Conservation (phyloP, 2,797 vertebrate genomes). For the Xerus rutilus region DNA sequence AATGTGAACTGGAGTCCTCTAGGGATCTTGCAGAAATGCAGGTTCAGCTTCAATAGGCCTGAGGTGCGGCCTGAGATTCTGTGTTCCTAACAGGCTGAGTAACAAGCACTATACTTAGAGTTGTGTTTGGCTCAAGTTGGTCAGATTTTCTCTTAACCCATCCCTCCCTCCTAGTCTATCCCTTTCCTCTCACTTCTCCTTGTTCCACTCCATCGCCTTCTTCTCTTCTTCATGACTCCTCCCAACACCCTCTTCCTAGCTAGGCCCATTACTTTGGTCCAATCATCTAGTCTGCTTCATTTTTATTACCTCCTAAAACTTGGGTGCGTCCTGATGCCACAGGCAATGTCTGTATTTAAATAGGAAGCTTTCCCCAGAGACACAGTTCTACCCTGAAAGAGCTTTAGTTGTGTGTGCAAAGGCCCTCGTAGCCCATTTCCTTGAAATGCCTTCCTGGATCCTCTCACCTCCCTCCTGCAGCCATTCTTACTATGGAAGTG, state of each 20-base stretch:
- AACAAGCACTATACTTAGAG: not conserved
- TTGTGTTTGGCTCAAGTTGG: not conserved
- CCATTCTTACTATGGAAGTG: not conserved
- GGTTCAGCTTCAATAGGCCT: not conserved
- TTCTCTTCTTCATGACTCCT: not conserved
- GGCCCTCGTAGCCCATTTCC: slow-evolving; percentile 15
- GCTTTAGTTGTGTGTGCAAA: slow-evolving; percentile 22
- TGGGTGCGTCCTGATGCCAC: not conserved
- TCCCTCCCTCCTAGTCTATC: not conserved
- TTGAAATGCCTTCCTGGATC: not conserved
- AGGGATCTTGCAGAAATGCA: not conserved
- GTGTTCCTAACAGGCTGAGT: not conserved
- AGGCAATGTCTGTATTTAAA: slow-evolving; percentile 24
- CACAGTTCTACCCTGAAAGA: not conserved
- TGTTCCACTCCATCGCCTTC: not conserved
- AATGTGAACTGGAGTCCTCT: not conserved
- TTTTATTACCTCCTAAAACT: not conserved
- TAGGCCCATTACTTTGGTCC: not conserved
- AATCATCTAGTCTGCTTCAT: not conserved
- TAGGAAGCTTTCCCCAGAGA: not conserved
- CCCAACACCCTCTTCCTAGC: not conserved
- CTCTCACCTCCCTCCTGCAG: not conserved
- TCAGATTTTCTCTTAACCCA: not conserved
- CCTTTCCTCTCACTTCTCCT: not conserved
- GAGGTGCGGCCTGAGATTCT: not conserved